These are phyloP conservation scores for Luehdorfia chinensis DNA, from an alignment of 1,140 invertebrate genomes.

Conservation along the genomic window DNA sequence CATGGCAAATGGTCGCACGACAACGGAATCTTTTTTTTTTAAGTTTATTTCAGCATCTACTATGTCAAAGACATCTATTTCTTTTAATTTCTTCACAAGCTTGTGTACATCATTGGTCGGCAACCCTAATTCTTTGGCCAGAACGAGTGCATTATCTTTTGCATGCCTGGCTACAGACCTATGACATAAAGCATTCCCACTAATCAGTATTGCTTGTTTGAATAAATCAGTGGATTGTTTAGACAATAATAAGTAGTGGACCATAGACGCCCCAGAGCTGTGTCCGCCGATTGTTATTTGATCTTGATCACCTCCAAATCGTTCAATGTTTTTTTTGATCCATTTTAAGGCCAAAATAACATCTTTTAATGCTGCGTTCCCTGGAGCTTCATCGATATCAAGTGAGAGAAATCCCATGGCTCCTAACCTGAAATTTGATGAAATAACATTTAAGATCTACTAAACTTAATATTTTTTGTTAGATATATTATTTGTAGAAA, in stretches of 20 bases:
- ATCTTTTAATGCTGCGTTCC: conserved; percentile 85
- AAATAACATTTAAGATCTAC: not conserved
- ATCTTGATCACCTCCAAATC: conserved; percentile 7
- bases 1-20: conserved; percentile 19
- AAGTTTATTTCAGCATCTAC: conserved; percentile 24
- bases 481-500: not conserved
- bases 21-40: conserved; percentile 12
- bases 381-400: conserved; percentile 77
- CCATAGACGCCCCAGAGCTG: conserved; percentile 52
- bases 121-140: conserved; percentile 23
- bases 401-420: conserved; percentile 83
- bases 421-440: conserved; percentile 75
- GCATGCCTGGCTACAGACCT: conserved; percentile 25
- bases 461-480: not conserved
- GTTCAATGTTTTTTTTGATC: conserved; percentile 82
- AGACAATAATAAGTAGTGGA: conserved; percentile 32
- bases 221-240: conserved; percentile 30
- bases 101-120: conserved; percentile 3
- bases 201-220: conserved; percentile 28
- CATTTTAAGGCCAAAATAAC: conserved; percentile 83
- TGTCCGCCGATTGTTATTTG: conserved; percentile 64
- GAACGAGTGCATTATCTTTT: conserved; percentile 16
- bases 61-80: conserved; percentile 26
- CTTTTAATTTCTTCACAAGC: conserved; percentile 22
- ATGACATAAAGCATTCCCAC: conserved; percentile 26